Percentiles rank a stretch among this genome's conserved stretches.
phyloP scores from a whole-genome alignment of 2,888 invertebrate species.

The Apamea anceps region DNA sequence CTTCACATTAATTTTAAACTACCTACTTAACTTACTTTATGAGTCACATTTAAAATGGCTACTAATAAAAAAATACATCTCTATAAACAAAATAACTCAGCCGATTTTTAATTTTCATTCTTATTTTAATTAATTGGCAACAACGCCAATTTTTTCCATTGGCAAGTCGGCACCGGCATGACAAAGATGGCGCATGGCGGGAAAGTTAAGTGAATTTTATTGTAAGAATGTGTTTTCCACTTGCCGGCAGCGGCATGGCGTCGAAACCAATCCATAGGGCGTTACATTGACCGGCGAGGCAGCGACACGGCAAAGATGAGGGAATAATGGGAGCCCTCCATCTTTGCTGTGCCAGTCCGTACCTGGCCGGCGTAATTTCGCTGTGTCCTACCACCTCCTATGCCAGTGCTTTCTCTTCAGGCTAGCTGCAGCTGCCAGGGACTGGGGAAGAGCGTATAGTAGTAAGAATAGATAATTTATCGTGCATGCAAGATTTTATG shows the following conservation, averaged over 20 bases:
- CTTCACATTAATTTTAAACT: slow-evolving; percentile 30
- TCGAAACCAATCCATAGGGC: not conserved
- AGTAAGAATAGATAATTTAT: slow-evolving; percentile 17
- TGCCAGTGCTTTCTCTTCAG: slow-evolving; percentile 78
- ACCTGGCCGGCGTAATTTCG: slow-evolving; percentile 3
- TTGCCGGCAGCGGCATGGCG: not conserved
- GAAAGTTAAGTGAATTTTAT: not conserved
- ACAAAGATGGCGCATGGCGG: slow-evolving; percentile 21
- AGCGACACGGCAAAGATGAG: not conserved
- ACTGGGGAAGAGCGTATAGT: slow-evolving; percentile 72
- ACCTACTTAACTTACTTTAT: slow-evolving; percentile 34
- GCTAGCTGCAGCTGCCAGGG: slow-evolving; percentile 69
- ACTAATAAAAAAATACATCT: slow-evolving; percentile 21
- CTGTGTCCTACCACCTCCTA: slow-evolving; percentile 63
- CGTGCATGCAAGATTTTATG: slow-evolving; percentile 11
- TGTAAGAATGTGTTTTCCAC: not conserved
- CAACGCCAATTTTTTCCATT: slow-evolving; percentile 2
- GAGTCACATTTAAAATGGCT: slow-evolving; percentile 26
- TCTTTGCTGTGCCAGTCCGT: not conserved
- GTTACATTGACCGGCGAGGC: not conserved
- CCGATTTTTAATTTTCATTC: not conserved
- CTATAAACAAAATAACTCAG: slow-evolving; percentile 22
- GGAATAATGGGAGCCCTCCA: not conserved
- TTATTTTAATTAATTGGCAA: slow-evolving; percentile 25
- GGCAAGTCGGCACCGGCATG: slow-evolving; percentile 14